Evolutionary conservation across 2,113 vertebrate genomes (phyloP).

Genomic region (Mobula birostris): DNA sequence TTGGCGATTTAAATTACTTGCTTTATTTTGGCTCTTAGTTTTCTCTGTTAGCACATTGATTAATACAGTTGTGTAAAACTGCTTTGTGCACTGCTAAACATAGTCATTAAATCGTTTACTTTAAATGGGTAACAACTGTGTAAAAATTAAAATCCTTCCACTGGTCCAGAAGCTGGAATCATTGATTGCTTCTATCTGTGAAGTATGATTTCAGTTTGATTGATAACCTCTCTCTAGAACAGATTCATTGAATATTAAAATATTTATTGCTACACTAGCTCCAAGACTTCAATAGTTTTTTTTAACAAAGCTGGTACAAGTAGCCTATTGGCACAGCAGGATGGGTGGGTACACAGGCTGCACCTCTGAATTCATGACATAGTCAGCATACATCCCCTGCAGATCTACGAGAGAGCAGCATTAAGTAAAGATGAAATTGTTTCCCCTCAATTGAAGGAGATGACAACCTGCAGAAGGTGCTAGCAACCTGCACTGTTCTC

Average conservation of each 20-base stretch:
- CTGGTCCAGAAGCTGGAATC: background rate
- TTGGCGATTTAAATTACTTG: background rate
- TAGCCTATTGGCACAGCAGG: background rate
- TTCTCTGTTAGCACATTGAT: background rate
- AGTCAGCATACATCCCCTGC: background rate
- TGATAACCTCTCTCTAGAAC: slow-evolving; percentile 29
- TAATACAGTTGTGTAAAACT: background rate
- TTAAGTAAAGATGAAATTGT: background rate
- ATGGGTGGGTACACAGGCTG: background rate
- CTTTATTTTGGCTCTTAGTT: background rate
- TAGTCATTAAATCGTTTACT: background rate
- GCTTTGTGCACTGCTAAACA: background rate
- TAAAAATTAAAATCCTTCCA: background rate
- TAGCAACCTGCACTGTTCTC: background rate
- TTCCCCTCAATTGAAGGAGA: background rate
- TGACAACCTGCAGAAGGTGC: background rate
- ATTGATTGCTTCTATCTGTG: slow-evolving; percentile 32
- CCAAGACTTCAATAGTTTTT: slow-evolving; percentile 22
- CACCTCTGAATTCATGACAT: background rate
- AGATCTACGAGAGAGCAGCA: background rate
- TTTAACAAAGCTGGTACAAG: background rate
- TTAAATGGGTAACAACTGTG: background rate
- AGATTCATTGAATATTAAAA: slow-evolving; percentile 37
- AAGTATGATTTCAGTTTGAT: slow-evolving; percentile 32
- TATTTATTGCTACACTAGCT: slow-evolving; percentile 14